A percentile compares a stretch with the other conserved stretches of the same genome.
phyloP scores from a whole-genome alignment of 2,113 vertebrate species.

The Gadus macrocephalus region DNA sequence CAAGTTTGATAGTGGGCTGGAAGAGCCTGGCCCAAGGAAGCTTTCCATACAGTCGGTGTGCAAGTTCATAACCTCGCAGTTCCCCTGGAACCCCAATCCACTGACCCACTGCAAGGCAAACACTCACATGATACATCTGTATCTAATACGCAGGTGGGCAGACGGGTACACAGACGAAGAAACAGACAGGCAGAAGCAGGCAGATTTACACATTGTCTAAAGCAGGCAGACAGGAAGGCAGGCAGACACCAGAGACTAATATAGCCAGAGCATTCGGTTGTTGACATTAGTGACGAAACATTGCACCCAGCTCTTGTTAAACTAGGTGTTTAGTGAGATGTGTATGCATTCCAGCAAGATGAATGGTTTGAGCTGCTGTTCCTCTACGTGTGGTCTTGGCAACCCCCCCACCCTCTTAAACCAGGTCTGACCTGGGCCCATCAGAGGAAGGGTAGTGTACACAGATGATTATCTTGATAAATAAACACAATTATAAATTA shows the following conservation, averaged over 20 bases:
- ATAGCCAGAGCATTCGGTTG: too few relatives aligned
- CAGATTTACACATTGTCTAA: not conserved
- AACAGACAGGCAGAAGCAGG: not conserved
- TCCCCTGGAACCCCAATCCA: slow-evolving; percentile 86
- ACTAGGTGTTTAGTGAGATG: not conserved
- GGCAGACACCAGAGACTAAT: not conserved
- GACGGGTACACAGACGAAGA: not conserved
- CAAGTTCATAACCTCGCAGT: slow-evolving; percentile 76
- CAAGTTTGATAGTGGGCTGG: slow-evolving; percentile 74
- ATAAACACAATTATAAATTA: too few relatives aligned
- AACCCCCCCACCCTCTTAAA: not conserved
- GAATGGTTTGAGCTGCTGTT: slow-evolving; percentile 3
- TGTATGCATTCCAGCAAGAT: slow-evolving; percentile 7
- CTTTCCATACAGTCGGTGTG: slow-evolving; percentile 75
- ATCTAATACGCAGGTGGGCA: not conserved
- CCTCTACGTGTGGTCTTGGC: slow-evolving; percentile 25
- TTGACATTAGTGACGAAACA: not conserved
- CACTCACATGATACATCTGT: not conserved
- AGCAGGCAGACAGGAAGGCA: not conserved
- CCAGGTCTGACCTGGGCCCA: not conserved
- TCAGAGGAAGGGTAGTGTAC: not conserved
- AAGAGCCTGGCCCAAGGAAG: slow-evolving; percentile 80
- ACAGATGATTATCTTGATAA: too few relatives aligned
- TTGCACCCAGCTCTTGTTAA: not conserved
- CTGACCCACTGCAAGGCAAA: slow-evolving; percentile 44